A percentile compares a stretch with the other conserved stretches of the same genome.
These are phyloP conservation scores for Andrena cerasifolii DNA, from an alignment of 1,140 invertebrate species.

Conservation along the genomic window DNA sequence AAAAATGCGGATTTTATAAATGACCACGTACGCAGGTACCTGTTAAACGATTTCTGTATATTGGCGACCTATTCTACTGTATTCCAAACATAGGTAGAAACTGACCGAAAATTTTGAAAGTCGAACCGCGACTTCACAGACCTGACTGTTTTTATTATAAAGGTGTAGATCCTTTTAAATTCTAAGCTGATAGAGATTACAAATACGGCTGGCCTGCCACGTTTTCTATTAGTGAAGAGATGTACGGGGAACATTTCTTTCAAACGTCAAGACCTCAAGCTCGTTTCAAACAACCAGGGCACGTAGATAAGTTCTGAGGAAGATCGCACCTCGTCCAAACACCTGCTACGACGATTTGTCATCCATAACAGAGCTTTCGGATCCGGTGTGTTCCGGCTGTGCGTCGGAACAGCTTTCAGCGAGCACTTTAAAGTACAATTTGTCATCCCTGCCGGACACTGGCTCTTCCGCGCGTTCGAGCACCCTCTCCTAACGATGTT, in stretches of 20 bases:
- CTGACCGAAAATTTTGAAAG: too few relatives aligned
- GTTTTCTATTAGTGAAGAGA: slow-evolving; percentile 6
- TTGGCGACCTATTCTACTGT: too few relatives aligned
- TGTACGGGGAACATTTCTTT: slow-evolving; percentile 38
- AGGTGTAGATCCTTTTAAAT: too few relatives aligned
- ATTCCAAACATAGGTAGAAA: too few relatives aligned
- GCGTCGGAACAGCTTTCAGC: slow-evolving; percentile 64
- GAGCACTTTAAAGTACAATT: slow-evolving; percentile 70
- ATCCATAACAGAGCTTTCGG: slow-evolving; percentile 68
- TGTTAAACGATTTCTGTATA: too few relatives aligned
- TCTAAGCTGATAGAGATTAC: neutral
- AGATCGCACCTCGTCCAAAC: slow-evolving; percentile 64
- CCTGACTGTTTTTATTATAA: too few relatives aligned
- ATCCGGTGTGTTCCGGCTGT: slow-evolving; percentile 61
- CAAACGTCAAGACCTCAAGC: slow-evolving; percentile 53
- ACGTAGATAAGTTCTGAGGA: slow-evolving; percentile 61
- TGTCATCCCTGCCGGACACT: slow-evolving; percentile 64
- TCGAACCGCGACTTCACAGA: too few relatives aligned
- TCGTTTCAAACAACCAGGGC: slow-evolving; percentile 44
- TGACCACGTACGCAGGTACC: too few relatives aligned
- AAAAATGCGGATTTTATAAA: too few relatives aligned
- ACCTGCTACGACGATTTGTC: slow-evolving; percentile 70
- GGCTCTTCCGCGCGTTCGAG: slow-evolving; percentile 48
- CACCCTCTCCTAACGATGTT: slow-evolving; percentile 37
- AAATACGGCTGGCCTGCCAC: neutral